phyloP scores from a whole-genome alignment of 2,797 vertebrate genomes.

The Poliocrania exsul region DNA sequence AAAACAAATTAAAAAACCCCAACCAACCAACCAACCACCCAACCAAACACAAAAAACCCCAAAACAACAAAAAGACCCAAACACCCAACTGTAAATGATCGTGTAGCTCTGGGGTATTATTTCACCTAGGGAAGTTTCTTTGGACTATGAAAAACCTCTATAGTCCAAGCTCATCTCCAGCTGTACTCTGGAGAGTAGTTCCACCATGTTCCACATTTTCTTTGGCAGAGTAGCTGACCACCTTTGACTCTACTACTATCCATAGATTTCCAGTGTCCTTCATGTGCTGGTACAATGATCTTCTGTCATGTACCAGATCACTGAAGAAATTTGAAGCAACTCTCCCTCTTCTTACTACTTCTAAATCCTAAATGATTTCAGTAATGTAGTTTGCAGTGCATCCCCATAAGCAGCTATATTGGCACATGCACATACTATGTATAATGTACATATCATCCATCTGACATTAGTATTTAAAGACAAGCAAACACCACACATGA shows the following conservation, averaged over 20 bases:
- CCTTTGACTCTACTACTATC: not conserved
- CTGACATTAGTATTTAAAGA: not conserved
- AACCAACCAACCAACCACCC: too few species aligned
- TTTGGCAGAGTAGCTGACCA: not conserved
- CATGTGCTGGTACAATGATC: not conserved
- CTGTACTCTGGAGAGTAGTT: not conserved
- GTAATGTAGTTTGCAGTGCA: not conserved
- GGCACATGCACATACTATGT: not conserved
- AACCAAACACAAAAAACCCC: too few species aligned
- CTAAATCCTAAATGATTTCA: not conserved
- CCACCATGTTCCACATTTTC: rapidly evolving
- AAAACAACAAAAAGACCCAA: not conserved
- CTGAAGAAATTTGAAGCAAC: not conserved
- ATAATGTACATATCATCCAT: not conserved
- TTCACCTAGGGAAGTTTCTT: not conserved
- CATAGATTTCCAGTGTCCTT: not conserved
- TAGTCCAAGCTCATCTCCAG: not conserved
- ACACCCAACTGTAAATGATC: not conserved
- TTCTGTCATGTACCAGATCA: not conserved
- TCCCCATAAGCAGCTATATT: not conserved
- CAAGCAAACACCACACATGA: not conserved
- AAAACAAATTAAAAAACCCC: not conserved
- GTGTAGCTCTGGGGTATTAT: not conserved
- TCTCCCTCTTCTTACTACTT: not conserved
- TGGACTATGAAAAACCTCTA: not conserved